A percentile compares a stretch with the other conserved stretches of the same genome.
Evolutionary conservation across 2,797 vertebrate species (phyloP).

Genomic region (Apogon hyalosoma): DNA sequence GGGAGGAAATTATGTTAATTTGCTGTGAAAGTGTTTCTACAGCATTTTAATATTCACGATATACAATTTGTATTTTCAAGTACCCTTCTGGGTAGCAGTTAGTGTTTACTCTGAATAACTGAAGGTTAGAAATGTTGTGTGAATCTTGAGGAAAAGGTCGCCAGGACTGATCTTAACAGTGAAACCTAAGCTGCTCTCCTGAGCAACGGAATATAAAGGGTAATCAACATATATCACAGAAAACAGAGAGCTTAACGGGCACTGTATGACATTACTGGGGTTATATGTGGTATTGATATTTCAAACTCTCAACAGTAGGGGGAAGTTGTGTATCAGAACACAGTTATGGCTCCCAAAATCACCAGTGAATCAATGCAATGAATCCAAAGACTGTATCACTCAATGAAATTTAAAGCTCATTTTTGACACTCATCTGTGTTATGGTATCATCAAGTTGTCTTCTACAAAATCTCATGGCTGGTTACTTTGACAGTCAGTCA

Average conservation of each 20-base stretch:
- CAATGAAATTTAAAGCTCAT: too few relatives aligned
- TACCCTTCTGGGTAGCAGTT: slow-evolving; percentile 52
- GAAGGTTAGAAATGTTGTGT: slow-evolving; percentile 64
- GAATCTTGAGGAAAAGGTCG: slow-evolving; percentile 54
- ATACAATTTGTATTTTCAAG: slow-evolving; percentile 54
- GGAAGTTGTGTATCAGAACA: too few relatives aligned
- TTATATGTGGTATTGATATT: too few relatives aligned
- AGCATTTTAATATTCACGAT: slow-evolving; percentile 51
- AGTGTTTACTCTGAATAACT: slow-evolving; percentile 64
- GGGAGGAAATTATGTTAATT: slow-evolving; percentile 42
- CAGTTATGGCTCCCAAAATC: too few relatives aligned
- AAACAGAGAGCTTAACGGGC: background rate
- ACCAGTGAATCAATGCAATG: too few relatives aligned
- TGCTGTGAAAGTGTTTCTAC: slow-evolving; percentile 11
- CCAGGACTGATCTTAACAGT: slow-evolving; percentile 39
- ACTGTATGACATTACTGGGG: background rate
- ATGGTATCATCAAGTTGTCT: too few relatives aligned
- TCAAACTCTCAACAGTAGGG: too few relatives aligned
- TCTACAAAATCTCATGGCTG: too few relatives aligned
- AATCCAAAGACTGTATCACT: too few relatives aligned
- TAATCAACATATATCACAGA: slow-evolving; percentile 22
- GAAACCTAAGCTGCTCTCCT: slow-evolving; percentile 32
- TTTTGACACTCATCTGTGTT: too few relatives aligned
- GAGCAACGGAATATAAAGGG: slow-evolving; percentile 44
- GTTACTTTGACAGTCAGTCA: too few relatives aligned